These are phyloP conservation scores for Ctenochaetus hawaiiensis DNA, from an alignment of 2,797 vertebrate genomes.

Conservation along the genomic window DNA sequence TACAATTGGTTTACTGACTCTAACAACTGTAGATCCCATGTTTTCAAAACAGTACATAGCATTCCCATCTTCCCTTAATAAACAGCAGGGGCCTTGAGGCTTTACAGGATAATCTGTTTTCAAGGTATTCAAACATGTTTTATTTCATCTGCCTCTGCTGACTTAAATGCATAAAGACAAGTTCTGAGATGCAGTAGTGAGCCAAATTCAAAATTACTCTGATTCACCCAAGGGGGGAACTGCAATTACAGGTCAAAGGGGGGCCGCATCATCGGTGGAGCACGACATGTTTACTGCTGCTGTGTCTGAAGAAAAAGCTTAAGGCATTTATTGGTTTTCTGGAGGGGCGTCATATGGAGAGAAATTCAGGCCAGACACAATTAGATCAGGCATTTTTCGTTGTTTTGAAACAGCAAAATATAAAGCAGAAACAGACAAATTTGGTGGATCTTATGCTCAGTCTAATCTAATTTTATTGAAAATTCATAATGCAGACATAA, in stretches of 20 bases:
- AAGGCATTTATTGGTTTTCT: conserved; percentile 47
- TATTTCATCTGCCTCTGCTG: conserved; percentile 17
- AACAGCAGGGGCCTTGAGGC: too few species aligned
- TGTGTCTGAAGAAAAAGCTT: conserved; percentile 42
- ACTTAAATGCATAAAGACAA: conserved; percentile 48
- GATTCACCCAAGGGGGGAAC: conserved; percentile 33
- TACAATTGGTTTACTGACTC: too few species aligned
- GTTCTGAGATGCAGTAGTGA: conserved; percentile 21
- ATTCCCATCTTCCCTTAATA: too few species aligned
- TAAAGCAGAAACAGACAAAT: conserved; percentile 37
- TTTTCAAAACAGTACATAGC: too few species aligned
- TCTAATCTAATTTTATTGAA: conserved; percentile 48
- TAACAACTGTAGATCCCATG: too few species aligned
- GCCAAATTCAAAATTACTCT: conserved; percentile 43
- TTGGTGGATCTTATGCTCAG: conserved; percentile 39
- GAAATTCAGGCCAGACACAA: conserved; percentile 44
- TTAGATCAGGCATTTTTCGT: conserved; percentile 40
- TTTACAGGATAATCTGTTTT: conserved; percentile 17
- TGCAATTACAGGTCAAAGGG: conserved; percentile 56
- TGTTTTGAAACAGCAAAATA: conserved; percentile 32
- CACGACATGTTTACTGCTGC: conserved; percentile 43
- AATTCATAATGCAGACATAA: conserved; percentile 33
- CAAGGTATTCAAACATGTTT: conserved; percentile 39
- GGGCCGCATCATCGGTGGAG: conserved; percentile 35
- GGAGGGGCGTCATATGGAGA: conserved; percentile 27